Evolutionary conservation across 2,797 vertebrate species (phyloP).

Genomic region (Pteropus rufus): DNA sequence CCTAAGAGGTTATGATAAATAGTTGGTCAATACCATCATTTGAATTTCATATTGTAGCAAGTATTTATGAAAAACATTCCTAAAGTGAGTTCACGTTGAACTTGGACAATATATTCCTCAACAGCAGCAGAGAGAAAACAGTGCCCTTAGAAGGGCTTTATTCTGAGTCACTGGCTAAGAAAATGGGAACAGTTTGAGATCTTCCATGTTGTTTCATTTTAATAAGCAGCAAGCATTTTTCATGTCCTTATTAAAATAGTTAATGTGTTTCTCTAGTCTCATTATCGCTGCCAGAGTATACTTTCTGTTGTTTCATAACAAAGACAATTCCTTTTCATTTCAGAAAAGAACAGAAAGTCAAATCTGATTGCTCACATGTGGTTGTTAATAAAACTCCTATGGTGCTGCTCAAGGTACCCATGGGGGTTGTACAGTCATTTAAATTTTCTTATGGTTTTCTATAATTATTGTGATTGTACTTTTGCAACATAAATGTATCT

Average conservation of each 20-base stretch:
- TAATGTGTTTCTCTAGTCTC: constrained; percentile 82
- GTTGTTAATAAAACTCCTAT: constrained; percentile 81
- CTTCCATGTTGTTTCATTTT: constrained; percentile 80
- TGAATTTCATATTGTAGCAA: constrained; percentile 54
- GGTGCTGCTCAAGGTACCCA: constrained; percentile 69
- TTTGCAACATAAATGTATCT: constrained; percentile 74
- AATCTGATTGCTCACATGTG: constrained; percentile 79
- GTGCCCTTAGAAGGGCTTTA: constrained; percentile 73
- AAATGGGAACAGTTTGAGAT: constrained; percentile 80
- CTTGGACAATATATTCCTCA: constrained; percentile 39
- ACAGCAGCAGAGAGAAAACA: constrained; percentile 68
- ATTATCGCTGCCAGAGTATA: constrained; percentile 79
- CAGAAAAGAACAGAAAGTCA: constrained; percentile 83
- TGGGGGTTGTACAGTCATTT: constrained; percentile 76
- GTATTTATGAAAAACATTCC: constrained; percentile 19
- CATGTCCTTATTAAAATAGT: constrained; percentile 82
- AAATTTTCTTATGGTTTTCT: constrained; percentile 78
- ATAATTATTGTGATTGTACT: constrained; percentile 78
- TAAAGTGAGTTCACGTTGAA: constrained; percentile 52
- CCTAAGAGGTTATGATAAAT: neutral
- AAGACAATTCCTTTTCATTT: constrained; percentile 79
- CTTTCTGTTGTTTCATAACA: constrained; percentile 66
- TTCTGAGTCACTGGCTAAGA: constrained; percentile 79
- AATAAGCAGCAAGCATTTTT: constrained; percentile 80
- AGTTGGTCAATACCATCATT: neutral